These are phyloP conservation scores for Heliconius eleuchia DNA, from an alignment of 1,140 invertebrate species.

Conservation along the genomic window DNA sequence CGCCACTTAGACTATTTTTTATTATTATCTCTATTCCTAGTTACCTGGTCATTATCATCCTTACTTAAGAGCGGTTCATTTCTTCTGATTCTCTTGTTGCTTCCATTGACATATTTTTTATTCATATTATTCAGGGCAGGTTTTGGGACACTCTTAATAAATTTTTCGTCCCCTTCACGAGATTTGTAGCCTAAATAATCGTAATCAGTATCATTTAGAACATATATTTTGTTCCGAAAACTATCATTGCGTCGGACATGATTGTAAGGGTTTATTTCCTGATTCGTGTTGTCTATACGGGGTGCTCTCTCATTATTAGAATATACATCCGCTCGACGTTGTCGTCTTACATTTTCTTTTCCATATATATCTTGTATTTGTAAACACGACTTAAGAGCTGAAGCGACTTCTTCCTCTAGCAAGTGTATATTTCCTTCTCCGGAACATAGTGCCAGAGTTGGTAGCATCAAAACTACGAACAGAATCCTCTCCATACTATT, in stretches of 20 bases:
- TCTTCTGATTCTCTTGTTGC: slow-evolving; percentile 51
- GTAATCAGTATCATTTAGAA: slow-evolving; percentile 54
- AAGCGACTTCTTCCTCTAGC: slow-evolving; percentile 62
- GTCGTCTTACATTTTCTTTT: slow-evolving; percentile 36
- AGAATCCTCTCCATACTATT: slow-evolving; percentile 40
- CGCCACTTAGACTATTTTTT: no score
- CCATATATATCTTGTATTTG: slow-evolving; percentile 27
- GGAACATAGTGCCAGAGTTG: slow-evolving; percentile 43
- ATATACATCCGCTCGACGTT: slow-evolving; percentile 45
- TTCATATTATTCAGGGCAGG: slow-evolving; percentile 14
- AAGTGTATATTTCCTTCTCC: slow-evolving; percentile 68
- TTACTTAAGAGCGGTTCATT: slow-evolving; percentile 52
- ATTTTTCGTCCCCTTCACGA: slow-evolving; percentile 24
- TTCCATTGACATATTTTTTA: slow-evolving; percentile 20
- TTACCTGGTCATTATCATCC: slow-evolving; percentile 61
- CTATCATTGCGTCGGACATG: slow-evolving; percentile 55
- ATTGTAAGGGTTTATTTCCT: slow-evolving; percentile 49
- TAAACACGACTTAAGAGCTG: slow-evolving; percentile 54
- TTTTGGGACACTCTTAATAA: slow-evolving; percentile 29
- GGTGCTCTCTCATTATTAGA: slow-evolving; percentile 29
- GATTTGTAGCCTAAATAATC: slow-evolving; percentile 43
- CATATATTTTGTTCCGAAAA: slow-evolving; percentile 43
- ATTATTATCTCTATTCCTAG: not conserved
- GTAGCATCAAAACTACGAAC: slow-evolving; percentile 48
- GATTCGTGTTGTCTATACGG: slow-evolving; percentile 50